Conservation (phyloP, 2,797 vertebrate species). For the Anolis apletophallus region DNA sequence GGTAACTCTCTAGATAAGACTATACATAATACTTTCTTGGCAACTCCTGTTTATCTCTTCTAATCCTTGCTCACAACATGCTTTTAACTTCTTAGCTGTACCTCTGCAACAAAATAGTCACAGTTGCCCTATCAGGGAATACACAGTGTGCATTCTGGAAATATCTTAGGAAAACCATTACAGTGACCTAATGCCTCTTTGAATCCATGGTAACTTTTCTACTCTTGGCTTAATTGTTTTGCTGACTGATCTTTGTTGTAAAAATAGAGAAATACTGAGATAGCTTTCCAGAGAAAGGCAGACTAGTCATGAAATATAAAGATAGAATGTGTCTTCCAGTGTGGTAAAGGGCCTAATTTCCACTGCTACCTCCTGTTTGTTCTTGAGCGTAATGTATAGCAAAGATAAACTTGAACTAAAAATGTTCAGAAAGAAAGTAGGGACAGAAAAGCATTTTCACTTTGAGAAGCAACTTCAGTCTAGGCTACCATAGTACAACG, state of each 20-base stretch:
- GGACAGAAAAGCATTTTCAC: not conserved
- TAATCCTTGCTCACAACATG: slow-evolving; percentile 23
- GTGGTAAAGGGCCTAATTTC: not conserved
- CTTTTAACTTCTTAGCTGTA: slow-evolving; percentile 2
- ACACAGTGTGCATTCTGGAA: slow-evolving; percentile 3
- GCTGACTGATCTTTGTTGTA: not conserved
- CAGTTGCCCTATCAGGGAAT: not conserved
- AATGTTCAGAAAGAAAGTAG: not conserved
- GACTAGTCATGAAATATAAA: not conserved
- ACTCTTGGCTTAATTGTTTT: not conserved
- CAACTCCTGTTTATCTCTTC: slow-evolving; percentile 11
- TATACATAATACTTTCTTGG: slow-evolving; percentile 9
- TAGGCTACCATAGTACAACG: not conserved
- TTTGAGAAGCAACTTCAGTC: not conserved
- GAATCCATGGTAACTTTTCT: not conserved
- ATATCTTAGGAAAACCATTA: not conserved
- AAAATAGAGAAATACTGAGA: not conserved
- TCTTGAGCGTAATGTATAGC: not conserved
- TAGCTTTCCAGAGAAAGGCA: not conserved
- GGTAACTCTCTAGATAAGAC: not conserved
- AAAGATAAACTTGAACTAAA: not conserved
- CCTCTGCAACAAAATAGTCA: not conserved
- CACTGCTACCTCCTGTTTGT: not conserved
- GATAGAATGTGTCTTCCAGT: not conserved
- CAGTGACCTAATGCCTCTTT: not conserved